Base-by-base conservation (phyloP, 2,113 vertebrate genomes). In the Phainopepla nitens region DNA sequence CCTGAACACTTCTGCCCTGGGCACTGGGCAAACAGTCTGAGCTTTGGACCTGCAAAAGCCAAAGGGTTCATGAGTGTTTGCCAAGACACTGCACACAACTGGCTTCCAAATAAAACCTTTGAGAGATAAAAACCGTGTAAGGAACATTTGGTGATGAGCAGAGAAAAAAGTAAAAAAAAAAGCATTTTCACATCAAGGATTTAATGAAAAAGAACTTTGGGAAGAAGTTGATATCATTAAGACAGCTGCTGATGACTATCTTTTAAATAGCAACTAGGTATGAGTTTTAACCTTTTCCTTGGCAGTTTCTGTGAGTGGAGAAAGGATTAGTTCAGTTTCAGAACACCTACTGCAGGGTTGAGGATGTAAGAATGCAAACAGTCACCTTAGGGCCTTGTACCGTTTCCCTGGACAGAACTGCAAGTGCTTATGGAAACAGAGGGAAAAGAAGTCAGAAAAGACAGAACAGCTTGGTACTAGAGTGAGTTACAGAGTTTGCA, bases 401-500 rank as follows among this genome's bases (percentile, higher is more conserved):
- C 57, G 28, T 89, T 87, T 87, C 89, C 97, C 75, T 89, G 79
- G 81, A 66, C 18, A 95, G 78, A 94, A 92, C 71, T 72, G 88
- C 76, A 61, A 86, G 96, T 68, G 71, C 66, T 73, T 13, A 45
- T 28, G 72, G 89, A 80, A 94, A 95, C 39, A 47, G 60, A 75
- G 62, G 42, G 14, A 42, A 20, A 29, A 35, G 25, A 50, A 69
- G 56, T 78, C 53, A 87, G 80, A 87, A 60, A 57, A 93, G 72
- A 82, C 94, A 90, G 5, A 31, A 84, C 31, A 41, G 95, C 94
- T 88, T 29, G 71, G 64, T 93, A 92, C 87, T 87, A 76, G n/a
- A 68, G 90, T 83, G 92, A 95, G 54, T 89, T 97, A 94, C 50
- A 96, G 90, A 70, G 15, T 77, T 82, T 83, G 84, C 94, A 79